Base-by-base conservation (phyloP, 2,113 vertebrate species). In the Labeo rohita region DNA sequence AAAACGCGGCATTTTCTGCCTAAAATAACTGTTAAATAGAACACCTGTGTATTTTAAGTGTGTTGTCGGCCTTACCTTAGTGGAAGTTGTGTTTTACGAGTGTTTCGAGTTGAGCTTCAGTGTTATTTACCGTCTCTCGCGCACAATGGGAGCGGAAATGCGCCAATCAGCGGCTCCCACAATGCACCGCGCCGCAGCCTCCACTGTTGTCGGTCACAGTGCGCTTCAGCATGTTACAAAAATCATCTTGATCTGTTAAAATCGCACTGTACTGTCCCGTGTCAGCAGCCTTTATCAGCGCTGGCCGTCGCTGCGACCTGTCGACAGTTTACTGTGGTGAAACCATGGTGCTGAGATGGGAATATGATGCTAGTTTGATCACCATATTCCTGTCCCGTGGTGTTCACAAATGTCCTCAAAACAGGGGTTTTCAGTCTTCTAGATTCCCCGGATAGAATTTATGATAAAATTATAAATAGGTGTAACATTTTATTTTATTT, bases 111-210 rank as follows among this genome's bases (percentile, higher is more conserved):
- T 28, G n/a, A 63, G 52, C 83, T 61, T 36, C 52, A 28, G 18
- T 74, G 21, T 84, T 84, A 75, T 84, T 84, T 84, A 74, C 83
- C 82, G 82, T 74, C 68, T 84, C 83, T 61, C 83, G 72, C 54
- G 68, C 83, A 75, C 83, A 84, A 84, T 75, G 83, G 70, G 15
- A 74, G 70, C 82, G 83, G 72, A 61, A 74, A 28, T 59, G 70
- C 54, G 70, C 72, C 52, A 75, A 74, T 28, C 83, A 75, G 43
- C 23, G 52, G 56, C 79, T 84, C 70, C 82, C 82, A 84, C 52
- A 84, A 84, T 84, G 36, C 82, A 84, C 4, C 68, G 70, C 82
- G 50, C 10, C 9, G 10, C 7, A 6, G 23, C 18, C 10, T 18
- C 49, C 3, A 1, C 23, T 7, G 9, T 11, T 39, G 39, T 39